phyloP scores from a whole-genome alignment of 2,888 invertebrate genomes.

The Lamellibrachia satsuma region DNA sequence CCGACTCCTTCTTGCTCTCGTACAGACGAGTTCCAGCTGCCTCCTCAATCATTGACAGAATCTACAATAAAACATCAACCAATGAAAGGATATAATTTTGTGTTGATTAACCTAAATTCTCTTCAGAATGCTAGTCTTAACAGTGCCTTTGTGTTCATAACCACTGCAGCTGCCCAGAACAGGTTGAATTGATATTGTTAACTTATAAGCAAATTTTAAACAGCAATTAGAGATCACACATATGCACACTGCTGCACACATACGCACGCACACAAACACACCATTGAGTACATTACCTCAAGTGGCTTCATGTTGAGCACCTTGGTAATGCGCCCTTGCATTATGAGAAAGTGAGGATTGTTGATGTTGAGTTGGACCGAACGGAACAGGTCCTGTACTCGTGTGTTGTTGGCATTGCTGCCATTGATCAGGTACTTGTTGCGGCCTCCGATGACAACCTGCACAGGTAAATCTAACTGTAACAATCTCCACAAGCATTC shows the following conservation, averaged over 20 bases:
- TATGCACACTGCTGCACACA: background rate
- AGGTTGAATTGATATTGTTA: background rate
- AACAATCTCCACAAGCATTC: background rate
- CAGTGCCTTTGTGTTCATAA: background rate
- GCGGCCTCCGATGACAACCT: slow-evolving; percentile 79
- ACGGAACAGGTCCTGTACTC: slow-evolving; percentile 93
- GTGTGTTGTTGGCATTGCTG: slow-evolving; percentile 85
- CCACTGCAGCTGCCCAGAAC: background rate
- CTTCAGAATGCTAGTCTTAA: background rate
- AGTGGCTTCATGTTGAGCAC: slow-evolving; percentile 98
- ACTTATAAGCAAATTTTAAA: background rate
- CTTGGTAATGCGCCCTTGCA: slow-evolving; percentile 99
- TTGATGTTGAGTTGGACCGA: slow-evolving; percentile 97
- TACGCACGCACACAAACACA: background rate
- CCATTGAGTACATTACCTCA: slow-evolving; percentile 73
- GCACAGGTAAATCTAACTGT: slow-evolving; percentile 32
- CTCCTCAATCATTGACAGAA: slow-evolving; percentile 89
- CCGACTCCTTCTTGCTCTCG: slow-evolving; percentile 88
- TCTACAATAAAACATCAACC: slow-evolving; percentile 45
- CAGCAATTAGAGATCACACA: background rate
- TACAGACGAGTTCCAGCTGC: slow-evolving; percentile 98
- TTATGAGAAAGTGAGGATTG: slow-evolving; percentile 98
- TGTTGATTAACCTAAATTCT: background rate
- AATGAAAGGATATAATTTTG: background rate
- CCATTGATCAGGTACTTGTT: slow-evolving; percentile 93